phyloP scores from a whole-genome alignment of 2,888 invertebrate genomes.

The Tethea ocularis region DNA sequence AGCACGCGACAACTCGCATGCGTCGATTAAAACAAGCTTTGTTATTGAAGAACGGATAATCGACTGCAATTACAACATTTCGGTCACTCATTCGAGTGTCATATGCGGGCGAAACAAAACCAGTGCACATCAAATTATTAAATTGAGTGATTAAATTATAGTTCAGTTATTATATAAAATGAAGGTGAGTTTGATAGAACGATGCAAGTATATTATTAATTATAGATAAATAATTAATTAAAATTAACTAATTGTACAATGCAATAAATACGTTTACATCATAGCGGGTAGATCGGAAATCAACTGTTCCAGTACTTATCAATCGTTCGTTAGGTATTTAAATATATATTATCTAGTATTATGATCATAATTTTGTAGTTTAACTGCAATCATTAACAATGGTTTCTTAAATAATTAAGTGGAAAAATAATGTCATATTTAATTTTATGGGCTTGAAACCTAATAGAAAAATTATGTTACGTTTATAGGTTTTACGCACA shows the following conservation, averaged over 20 bases:
- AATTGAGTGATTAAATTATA: background rate
- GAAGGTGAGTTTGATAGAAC: background rate
- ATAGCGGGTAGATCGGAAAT: background rate
- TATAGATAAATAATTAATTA: background rate
- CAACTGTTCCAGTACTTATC: background rate
- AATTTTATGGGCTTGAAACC: no score
- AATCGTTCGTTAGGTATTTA: no score
- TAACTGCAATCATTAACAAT: no score
- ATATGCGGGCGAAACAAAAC: slow-evolving; percentile 4
- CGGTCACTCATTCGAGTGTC: background rate
- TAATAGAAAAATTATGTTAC: no score
- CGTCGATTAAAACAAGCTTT: background rate
- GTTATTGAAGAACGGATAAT: background rate
- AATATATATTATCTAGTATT: no score
- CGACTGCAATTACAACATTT: background rate
- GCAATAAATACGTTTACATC: background rate
- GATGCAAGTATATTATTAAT: background rate
- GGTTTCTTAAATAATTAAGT: no score
- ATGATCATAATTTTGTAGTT: no score
- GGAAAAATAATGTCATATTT: no score
- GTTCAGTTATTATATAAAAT: slow-evolving; percentile 9
- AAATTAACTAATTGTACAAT: background rate
- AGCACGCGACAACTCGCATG: background rate
- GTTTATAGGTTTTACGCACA: no score
- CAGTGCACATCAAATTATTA: background rate